A percentile compares a stretch with the other conserved stretches of the same genome.
Conservation (phyloP, 2,797 vertebrate species). For the Florisuga fusca region DNA sequence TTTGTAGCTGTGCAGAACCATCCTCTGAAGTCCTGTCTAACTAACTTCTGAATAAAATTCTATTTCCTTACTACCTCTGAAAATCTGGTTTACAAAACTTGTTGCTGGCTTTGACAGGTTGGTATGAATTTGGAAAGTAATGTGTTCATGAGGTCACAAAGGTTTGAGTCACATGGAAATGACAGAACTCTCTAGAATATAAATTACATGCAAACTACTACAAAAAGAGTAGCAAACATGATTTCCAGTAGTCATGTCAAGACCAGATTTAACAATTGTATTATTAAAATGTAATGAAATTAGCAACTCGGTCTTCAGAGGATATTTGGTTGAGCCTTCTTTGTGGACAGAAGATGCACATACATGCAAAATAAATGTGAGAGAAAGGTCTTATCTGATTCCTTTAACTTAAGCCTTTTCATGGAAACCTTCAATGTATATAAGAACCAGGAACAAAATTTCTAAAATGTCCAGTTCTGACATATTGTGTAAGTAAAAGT, state of each 20-base stretch:
- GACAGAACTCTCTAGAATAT: neutral
- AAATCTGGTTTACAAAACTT: neutral
- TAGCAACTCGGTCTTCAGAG: neutral
- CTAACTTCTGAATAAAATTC: constrained; percentile 3
- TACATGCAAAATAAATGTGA: neutral
- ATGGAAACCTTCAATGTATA: neutral
- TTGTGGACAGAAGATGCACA: neutral
- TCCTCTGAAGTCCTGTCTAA: neutral
- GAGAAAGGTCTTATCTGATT: neutral
- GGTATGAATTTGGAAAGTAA: neutral
- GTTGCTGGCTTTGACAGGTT: neutral
- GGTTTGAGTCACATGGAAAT: neutral
- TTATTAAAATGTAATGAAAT: neutral
- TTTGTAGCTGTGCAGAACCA: neutral
- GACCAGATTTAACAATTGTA: neutral
- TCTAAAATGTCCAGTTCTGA: neutral
- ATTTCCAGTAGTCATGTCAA: neutral
- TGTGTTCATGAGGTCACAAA: neutral
- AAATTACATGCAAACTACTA: neutral
- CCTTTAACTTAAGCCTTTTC: neutral
- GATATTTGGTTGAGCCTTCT: neutral
- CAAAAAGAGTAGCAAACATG: neutral
- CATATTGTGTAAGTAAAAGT: neutral
- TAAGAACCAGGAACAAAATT: neutral
- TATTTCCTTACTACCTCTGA: neutral